Conservation (phyloP, 2,797 vertebrate species). For the Girardinus metallicus region DNA sequence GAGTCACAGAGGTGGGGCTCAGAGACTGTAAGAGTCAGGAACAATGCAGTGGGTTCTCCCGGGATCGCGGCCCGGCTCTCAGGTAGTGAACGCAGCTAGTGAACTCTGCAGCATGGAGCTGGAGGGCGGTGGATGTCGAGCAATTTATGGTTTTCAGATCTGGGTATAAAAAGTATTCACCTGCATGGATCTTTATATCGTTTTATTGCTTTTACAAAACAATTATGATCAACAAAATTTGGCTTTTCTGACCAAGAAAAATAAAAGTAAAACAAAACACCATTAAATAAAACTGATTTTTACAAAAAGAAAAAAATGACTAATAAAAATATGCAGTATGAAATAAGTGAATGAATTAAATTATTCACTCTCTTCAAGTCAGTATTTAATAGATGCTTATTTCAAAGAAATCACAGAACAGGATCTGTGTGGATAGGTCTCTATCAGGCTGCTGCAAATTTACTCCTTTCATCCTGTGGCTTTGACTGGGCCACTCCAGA, state of each 20-base stretch:
- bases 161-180: neutral
- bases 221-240: neutral
- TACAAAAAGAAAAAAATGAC: too few species aligned
- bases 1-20: conserved; percentile 69
- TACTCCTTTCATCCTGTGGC: neutral
- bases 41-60: conserved; percentile 58
- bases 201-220: neutral
- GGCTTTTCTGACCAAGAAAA: neutral
- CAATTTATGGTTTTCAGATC: neutral
- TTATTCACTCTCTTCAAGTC: neutral
- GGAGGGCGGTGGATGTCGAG: neutral
- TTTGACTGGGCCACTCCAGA: too few species aligned
- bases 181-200: neutral
- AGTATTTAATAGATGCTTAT: neutral
- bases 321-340: too few species aligned
- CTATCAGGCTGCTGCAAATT: neutral
- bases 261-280: too few species aligned
- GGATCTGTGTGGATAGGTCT: neutral
- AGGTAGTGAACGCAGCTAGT: conserved; percentile 13
- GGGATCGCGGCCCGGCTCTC: conserved; percentile 6
- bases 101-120: conserved; percentile 3
- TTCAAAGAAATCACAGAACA: too few species aligned
- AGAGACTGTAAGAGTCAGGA: conserved; percentile 44
- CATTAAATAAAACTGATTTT: too few species aligned
- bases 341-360: too few species aligned